Conservation (phyloP, 2,113 vertebrate species). For the Varanus salvator region DNA sequence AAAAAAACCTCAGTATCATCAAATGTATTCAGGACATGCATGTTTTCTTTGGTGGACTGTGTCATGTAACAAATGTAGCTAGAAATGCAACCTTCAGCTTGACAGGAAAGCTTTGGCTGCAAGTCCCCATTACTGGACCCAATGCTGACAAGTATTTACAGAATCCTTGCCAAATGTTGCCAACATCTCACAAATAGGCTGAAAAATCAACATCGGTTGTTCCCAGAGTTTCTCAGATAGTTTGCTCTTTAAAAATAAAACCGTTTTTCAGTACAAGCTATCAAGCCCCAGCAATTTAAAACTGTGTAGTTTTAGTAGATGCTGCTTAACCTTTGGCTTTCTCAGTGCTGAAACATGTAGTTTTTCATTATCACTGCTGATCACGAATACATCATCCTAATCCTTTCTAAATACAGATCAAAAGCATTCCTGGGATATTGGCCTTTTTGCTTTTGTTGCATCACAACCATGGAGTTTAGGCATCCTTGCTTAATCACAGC, state of each 20-base stretch:
- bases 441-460: constrained; percentile 24
- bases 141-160: not conserved
- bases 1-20: not conserved
- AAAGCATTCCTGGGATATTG: not conserved
- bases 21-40: not conserved
- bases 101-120: not conserved
- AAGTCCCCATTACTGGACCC: not conserved
- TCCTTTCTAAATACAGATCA: constrained; percentile 23
- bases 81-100: not conserved
- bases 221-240: not conserved
- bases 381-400: constrained; percentile 13
- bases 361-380: constrained; percentile 13
- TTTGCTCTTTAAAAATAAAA: not conserved
- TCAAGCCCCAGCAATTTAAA: not conserved
- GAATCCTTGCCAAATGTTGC: not conserved
- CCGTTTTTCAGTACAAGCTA: constrained; percentile 1
- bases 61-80: not conserved
- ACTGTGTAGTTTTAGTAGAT: not conserved
- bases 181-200: not conserved
- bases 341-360: not conserved
- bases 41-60: not conserved
- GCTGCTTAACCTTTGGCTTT: constrained; percentile 15
- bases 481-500: constrained; percentile 3
- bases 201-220: not conserved
- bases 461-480: not conserved